Evolutionary conservation across 2,797 vertebrate genomes (phyloP).

Genomic region (Darevskia mixta): DNA sequence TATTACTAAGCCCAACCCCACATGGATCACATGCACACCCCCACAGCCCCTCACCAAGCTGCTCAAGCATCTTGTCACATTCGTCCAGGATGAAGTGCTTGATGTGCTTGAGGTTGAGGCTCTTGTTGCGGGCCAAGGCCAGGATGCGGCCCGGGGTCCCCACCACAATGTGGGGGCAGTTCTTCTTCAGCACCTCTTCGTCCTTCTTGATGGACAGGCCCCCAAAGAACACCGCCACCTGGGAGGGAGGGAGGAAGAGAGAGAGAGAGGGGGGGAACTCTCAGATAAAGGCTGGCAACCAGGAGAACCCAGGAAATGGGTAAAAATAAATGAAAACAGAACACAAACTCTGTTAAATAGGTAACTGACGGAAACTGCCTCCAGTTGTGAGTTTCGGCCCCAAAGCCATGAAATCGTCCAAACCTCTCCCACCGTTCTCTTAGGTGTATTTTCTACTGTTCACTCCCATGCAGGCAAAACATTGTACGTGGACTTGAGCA

Average conservation of each 20-base stretch:
- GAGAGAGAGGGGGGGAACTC: not conserved
- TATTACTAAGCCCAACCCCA: not conserved
- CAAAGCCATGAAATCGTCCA: not conserved
- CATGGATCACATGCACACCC: not conserved
- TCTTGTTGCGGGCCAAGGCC: constrained; percentile 86
- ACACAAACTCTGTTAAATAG: too few species aligned
- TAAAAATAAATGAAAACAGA: too few species aligned
- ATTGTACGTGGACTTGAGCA: too few species aligned
- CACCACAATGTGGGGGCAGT: constrained; percentile 86
- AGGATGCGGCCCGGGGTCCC: constrained; percentile 86
- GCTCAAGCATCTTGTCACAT: constrained; percentile 89
- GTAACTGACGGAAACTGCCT: not conserved
- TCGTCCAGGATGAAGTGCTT: constrained; percentile 90
- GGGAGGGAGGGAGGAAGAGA: not conserved
- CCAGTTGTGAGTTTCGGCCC: not conserved
- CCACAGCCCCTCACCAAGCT: constrained; percentile 81
- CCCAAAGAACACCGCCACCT: constrained; percentile 88
- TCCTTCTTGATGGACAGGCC: constrained; percentile 88
- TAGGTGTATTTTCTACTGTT: not conserved
- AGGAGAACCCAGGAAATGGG: not conserved
- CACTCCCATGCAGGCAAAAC: not conserved
- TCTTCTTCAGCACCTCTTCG: constrained; percentile 87
- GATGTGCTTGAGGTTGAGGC: constrained; percentile 86
- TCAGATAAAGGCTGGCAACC: not conserved
- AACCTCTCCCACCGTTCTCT: not conserved